phyloP scores from a whole-genome alignment of 2,797 vertebrate species.

The Lepilemur ruficaudatus region DNA sequence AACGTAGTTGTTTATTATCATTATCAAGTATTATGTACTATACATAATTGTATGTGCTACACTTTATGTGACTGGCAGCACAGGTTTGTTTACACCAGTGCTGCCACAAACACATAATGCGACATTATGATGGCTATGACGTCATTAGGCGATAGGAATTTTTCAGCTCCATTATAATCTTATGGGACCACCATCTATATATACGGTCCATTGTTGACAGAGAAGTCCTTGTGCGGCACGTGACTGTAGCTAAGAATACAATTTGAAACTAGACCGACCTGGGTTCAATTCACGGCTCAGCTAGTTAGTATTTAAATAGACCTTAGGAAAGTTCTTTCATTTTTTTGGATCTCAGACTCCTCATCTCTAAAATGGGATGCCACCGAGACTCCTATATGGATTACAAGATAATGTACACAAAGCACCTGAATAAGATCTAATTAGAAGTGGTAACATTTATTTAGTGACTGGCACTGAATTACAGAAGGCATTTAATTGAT shows the following conservation, averaged over 20 bases:
- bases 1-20: not conserved
- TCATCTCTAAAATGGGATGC: not conserved
- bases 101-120: not conserved
- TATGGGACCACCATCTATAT: not conserved
- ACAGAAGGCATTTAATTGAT: not conserved
- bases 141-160: not conserved
- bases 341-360: not conserved
- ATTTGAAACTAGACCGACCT: slow-evolving; percentile 13
- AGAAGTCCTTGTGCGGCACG: not conserved
- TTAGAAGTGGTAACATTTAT: not conserved
- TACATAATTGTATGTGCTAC: not conserved
- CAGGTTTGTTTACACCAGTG: not conserved
- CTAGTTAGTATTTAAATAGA: not conserved
- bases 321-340: not conserved
- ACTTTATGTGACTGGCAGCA: not conserved
- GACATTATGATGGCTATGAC: not conserved
- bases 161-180: not conserved
- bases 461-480: not conserved
- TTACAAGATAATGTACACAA: not conserved
- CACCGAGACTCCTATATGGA: not conserved
- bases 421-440: not conserved
- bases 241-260: not conserved
- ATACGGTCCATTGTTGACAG: not conserved
- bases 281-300: not conserved
- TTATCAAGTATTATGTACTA: not conserved